Percentiles rank a stretch among this genome's conserved stretches.
phyloP scores from a whole-genome alignment of 2,797 vertebrate species.

The Acipenser transmontanus region DNA sequence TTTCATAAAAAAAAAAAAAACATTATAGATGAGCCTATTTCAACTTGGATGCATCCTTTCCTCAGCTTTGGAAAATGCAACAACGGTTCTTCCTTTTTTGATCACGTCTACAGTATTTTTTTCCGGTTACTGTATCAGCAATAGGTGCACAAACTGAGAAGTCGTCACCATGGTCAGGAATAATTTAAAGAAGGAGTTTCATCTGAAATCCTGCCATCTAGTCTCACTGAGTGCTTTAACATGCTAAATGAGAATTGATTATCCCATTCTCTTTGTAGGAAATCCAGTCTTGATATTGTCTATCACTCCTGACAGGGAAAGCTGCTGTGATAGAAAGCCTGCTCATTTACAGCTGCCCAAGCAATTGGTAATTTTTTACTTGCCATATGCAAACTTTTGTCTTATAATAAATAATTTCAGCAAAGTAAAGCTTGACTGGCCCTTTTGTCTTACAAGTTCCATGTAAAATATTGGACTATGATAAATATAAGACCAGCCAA shows the following conservation, averaged over 20 bases:
- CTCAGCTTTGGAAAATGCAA: too few relatives aligned
- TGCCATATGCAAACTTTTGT: neutral
- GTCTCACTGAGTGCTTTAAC: slow-evolving; percentile 21
- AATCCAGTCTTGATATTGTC: slow-evolving; percentile 33
- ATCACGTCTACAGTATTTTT: slow-evolving; percentile 9
- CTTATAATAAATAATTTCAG: neutral
- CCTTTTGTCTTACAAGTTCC: neutral
- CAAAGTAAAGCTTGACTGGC: neutral
- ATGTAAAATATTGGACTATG: neutral
- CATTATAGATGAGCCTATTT: too few relatives aligned
- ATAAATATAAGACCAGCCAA: neutral
- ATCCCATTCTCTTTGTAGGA: slow-evolving; percentile 21
- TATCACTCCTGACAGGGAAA: slow-evolving; percentile 17
- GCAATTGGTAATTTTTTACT: neutral
- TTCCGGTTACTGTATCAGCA: slow-evolving; percentile 23
- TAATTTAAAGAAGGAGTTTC: slow-evolving; percentile 24
- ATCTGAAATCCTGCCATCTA: slow-evolving; percentile 17
- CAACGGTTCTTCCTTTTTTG: neutral
- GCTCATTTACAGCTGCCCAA: neutral
- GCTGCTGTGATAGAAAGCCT: slow-evolving; percentile 1
- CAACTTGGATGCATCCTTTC: too few relatives aligned
- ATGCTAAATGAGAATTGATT: slow-evolving; percentile 30
- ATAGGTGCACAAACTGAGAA: slow-evolving; percentile 14
- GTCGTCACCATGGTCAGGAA: slow-evolving; percentile 15
- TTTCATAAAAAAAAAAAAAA: too few relatives aligned